A percentile compares a stretch with the other conserved stretches of the same genome.
These are phyloP conservation scores for Dendronephthya gigantea DNA, from an alignment of 64 coral and sea anemone genomes.

Conservation along the genomic window DNA sequence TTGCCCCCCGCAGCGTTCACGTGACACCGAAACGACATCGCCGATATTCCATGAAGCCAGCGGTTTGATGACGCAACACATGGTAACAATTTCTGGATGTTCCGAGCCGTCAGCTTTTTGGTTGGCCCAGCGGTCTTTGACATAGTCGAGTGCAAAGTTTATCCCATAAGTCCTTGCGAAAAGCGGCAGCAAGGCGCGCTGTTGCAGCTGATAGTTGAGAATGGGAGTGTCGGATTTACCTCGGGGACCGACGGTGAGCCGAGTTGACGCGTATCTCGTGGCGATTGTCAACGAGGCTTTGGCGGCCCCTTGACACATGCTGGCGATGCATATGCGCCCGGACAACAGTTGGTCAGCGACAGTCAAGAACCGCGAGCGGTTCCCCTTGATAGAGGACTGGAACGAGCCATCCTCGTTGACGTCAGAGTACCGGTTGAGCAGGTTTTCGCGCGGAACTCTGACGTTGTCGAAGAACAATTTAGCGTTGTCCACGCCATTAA, in stretches of 20 bases:
- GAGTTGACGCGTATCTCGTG: constrained; percentile 57
- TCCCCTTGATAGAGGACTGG: constrained; percentile 44
- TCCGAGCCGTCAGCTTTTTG: constrained; percentile 58
- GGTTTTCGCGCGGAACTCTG: constrained; percentile 67
- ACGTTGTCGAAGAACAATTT: constrained; percentile 77
- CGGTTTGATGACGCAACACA: constrained; percentile 88
- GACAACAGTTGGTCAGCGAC: constrained; percentile 67
- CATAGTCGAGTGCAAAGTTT: constrained; percentile 58
- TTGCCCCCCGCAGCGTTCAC: constrained; percentile 72
- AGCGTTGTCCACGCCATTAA: constrained; percentile 79
- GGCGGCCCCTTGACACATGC: constrained; percentile 65
- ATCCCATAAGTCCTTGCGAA: constrained; percentile 65
- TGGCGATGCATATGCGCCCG: constrained; percentile 65
- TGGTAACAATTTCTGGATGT: constrained; percentile 54
- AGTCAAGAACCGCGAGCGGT: constrained; percentile 51
- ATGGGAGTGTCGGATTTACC: constrained; percentile 73
- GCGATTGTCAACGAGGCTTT: constrained; percentile 66
- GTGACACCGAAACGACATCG: constrained; percentile 44
- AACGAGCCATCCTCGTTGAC: constrained; percentile 58
- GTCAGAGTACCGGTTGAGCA: constrained; percentile 64
- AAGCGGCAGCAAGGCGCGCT: constrained; percentile 62
- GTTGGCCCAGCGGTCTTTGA: constrained; percentile 58
- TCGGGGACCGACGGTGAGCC: constrained; percentile 67
- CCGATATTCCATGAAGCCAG: constrained; percentile 66
- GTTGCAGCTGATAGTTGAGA: constrained; percentile 67